Base-by-base conservation (phyloP, 2,797 vertebrate species). In the Amazona finschi region DNA sequence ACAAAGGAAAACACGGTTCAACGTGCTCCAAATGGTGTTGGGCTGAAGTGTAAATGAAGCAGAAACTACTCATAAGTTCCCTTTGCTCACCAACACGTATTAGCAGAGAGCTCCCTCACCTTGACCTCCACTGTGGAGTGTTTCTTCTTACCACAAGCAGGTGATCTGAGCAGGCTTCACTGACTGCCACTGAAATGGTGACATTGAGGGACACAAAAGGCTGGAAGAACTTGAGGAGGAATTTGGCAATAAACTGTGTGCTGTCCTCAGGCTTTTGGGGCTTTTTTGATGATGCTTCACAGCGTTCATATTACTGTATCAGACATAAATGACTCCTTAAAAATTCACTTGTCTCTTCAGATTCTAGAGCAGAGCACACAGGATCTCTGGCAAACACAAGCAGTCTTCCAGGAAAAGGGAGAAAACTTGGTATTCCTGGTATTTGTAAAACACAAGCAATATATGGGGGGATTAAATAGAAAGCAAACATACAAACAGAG, bases 391-490 rank as follows among this genome's bases (percentile, higher is more conserved):
- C 55, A 85, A 84, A 70, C 13, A 58, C 13, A 61, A 47, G 30
- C 21, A 60, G 20, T 11, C 49, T 46, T 41, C 33, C 49, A 77
- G 75, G 17, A 78, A 92, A 91, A 70, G 21, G 8, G 24, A 91
- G 19, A 4, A 33, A 58, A 75, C n/a, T 52, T 82, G 0, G 0
- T 19, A 39, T 36, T 85, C 67, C 78, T 33, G 41, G 4, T 44
- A 25, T 47, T 91, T 91, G 77, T 47, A 81, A 91, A 43, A 62
- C 21, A 74, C 19, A 76, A 70, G 33, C 6, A 71, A 80, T 24
- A 44, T 2, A 36, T 67, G 33, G 57, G 15, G 36, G 20, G 27
- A 9, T 4, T n/a, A 31, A 81, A 50, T 4, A 5, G 11, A 71
- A 79, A 81, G 10, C 22, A 71, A 85, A 69, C 58, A 49, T 13